These are phyloP conservation scores for Cephalopterus ornatus DNA, from an alignment of 2,113 vertebrate species.

Conservation along the genomic window DNA sequence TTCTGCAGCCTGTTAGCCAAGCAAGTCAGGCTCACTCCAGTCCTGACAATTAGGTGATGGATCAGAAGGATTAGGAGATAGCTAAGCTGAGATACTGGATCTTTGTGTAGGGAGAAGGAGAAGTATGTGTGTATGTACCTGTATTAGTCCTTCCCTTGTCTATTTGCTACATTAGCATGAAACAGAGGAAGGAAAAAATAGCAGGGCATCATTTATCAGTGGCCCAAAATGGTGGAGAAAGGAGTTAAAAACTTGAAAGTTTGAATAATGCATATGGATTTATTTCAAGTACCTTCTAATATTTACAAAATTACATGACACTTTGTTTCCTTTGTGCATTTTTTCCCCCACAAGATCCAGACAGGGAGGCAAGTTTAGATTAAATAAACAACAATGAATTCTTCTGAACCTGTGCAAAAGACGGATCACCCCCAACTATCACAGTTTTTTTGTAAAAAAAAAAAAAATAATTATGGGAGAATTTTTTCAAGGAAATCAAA, in stretches of 20 bases:
- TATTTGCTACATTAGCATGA: background rate
- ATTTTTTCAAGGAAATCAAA: constrained; percentile 65
- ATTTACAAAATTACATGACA: constrained; percentile 63
- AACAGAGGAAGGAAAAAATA: background rate
- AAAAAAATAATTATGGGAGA: constrained; percentile 14
- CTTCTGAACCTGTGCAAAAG: constrained; percentile 51
- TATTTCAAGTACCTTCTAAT: constrained; percentile 50
- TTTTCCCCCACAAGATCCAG: constrained; percentile 45
- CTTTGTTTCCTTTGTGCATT: constrained; percentile 55
- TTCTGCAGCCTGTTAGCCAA: background rate
- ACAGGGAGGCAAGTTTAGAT: constrained; percentile 34
- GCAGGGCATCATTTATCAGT: background rate
- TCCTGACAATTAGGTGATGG: background rate
- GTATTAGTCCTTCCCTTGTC: background rate
- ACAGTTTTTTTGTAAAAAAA: constrained; percentile 3
- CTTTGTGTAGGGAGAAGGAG: background rate
- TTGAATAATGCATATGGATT: constrained; percentile 46
- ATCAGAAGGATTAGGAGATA: background rate
- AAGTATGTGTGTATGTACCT: background rate
- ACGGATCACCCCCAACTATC: constrained; percentile 31
- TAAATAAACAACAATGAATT: constrained; percentile 55
- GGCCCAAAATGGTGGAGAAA: background rate
- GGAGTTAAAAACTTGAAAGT: constrained; percentile 6
- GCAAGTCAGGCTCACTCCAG: background rate
- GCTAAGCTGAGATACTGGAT: background rate